Percentiles rank a stretch among this genome's conserved stretches.
phyloP scores from a whole-genome alignment of 2,113 vertebrate genomes.

The Mustela lutreola region DNA sequence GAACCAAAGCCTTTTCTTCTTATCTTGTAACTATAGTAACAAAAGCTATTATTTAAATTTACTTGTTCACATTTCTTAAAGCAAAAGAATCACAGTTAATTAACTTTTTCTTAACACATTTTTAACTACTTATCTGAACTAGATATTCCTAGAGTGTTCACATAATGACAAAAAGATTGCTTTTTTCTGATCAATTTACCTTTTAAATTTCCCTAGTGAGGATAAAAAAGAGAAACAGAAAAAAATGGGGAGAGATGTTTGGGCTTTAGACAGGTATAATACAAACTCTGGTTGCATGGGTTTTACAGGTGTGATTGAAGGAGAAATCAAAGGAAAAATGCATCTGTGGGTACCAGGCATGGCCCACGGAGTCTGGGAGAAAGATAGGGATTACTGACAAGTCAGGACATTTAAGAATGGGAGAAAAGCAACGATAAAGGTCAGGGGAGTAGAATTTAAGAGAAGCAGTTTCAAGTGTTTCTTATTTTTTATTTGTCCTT shows the following conservation, averaged over 20 bases:
- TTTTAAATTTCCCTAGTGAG: neutral
- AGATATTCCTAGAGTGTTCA: slow-evolving; percentile 10
- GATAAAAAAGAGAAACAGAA: neutral
- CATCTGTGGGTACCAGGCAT: fast-evolving
- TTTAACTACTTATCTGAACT: slow-evolving; percentile 27
- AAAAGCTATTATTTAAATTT: slow-evolving; percentile 46
- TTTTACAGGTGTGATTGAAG: neutral
- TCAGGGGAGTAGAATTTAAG: neutral
- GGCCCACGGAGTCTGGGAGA: fast-evolving
- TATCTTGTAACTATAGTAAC: slow-evolving; percentile 58
- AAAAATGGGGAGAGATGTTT: neutral
- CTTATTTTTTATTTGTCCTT: neutral
- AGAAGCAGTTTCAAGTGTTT: neutral
- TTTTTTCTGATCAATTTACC: slow-evolving; percentile 30
- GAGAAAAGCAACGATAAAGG: neutral
- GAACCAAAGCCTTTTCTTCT: neutral
- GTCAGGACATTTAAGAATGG: fast-evolving
- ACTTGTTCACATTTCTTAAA: slow-evolving; percentile 40
- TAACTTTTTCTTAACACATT: slow-evolving; percentile 43
- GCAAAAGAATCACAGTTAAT: slow-evolving; percentile 8
- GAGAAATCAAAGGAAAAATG: neutral
- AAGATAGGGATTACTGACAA: neutral
- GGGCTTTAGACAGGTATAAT: neutral
- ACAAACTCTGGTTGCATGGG: neutral
- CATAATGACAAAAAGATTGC: neutral